phyloP scores from a whole-genome alignment of 2,888 invertebrate species.

The Leucophenga maculata region DNA sequence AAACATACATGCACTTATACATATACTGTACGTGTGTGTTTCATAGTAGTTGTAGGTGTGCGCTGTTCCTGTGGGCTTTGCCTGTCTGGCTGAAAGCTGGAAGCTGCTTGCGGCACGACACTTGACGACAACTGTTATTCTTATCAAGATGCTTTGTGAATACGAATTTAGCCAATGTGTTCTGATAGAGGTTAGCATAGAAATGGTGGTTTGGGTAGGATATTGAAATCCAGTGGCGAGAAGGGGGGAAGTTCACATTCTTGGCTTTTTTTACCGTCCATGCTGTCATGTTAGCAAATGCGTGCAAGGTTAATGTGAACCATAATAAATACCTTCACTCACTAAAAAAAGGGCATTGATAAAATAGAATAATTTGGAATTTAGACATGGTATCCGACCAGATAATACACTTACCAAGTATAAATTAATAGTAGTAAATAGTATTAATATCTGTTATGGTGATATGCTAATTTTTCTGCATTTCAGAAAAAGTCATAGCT shows the following conservation, averaged over 20 bases:
- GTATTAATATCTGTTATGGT: no score
- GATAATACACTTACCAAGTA: no score
- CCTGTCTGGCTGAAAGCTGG: conserved; percentile 39
- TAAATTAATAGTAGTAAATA: no score
- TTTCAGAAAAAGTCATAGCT: no score
- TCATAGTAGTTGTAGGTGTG: not conserved
- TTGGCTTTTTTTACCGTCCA: not conserved
- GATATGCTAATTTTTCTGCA: no score
- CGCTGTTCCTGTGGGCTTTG: not conserved
- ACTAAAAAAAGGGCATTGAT: not conserved
- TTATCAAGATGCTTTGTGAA: conserved; percentile 63
- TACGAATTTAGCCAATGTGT: conserved; percentile 53
- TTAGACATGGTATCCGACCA: no score
- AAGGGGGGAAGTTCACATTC: not conserved
- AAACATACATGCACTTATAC: not conserved
- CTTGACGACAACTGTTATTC: conserved; percentile 63
- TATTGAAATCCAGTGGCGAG: no score
- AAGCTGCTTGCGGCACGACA: conserved; percentile 58
- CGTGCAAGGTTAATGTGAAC: conserved; percentile 13
- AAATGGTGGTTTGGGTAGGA: no score
- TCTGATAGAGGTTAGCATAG: not conserved
- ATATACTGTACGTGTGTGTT: not conserved
- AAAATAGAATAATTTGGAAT: not conserved
- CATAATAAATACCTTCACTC: conserved; percentile 19
- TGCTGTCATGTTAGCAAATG: conserved; percentile 3